Percentiles rank a stretch among this genome's conserved stretches.
phyloP scores from a whole-genome alignment of 2,888 invertebrate species.

The Drosophila neonasuta region DNA sequence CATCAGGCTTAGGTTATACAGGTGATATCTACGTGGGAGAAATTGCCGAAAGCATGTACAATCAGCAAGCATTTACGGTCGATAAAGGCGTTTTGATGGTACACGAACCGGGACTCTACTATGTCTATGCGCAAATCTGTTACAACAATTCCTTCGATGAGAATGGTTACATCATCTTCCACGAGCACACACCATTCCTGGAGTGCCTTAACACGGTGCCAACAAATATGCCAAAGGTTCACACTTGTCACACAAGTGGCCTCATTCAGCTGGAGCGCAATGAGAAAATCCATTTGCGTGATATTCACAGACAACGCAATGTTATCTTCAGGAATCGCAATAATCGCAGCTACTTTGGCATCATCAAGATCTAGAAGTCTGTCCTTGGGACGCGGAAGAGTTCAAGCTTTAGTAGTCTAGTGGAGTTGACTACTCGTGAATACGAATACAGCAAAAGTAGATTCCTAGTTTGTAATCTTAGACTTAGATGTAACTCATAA shows the following conservation, averaged over 20 bases:
- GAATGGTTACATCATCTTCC: constrained; percentile 89
- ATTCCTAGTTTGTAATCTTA: constrained; percentile 48
- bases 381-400: background rate
- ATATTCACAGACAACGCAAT: constrained; percentile 83
- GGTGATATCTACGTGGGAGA: constrained; percentile 81
- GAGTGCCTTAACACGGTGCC: constrained; percentile 89
- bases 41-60: constrained; percentile 84
- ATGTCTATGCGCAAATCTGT: constrained; percentile 91
- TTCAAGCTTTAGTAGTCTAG: constrained; percentile 22
- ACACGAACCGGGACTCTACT: constrained; percentile 88
- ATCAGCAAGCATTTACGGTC: constrained; percentile 85
- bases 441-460: constrained; percentile 55
- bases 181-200: constrained; percentile 85
- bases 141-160: constrained; percentile 90
- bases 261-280: constrained; percentile 85
- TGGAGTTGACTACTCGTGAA: constrained; percentile 19
- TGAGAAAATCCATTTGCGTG: constrained; percentile 87
- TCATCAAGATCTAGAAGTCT: constrained; percentile 84
- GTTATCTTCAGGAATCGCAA: constrained; percentile 84
- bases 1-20: constrained; percentile 57
- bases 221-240: constrained; percentile 85
- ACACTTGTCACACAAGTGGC: constrained; percentile 89
- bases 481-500: constrained; percentile 26
- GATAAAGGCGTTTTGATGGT: constrained; percentile 87
- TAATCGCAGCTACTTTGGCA: constrained; percentile 92